Evolutionary conservation across 2,888 invertebrate species (phyloP), one percentile per base, ranked within the genome.

Genomic region (Epinotia demarniana): DNA sequence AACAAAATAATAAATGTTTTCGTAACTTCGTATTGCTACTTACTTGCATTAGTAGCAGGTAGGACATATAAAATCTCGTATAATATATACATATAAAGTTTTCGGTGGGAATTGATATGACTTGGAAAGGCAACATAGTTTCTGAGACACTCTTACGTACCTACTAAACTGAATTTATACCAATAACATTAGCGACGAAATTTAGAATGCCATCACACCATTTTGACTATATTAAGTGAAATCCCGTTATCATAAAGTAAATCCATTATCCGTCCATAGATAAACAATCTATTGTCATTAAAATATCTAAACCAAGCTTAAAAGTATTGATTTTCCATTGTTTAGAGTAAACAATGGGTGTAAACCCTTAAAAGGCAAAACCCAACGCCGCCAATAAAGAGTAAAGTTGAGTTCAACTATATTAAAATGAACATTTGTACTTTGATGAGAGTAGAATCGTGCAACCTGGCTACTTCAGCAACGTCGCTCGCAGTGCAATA

Each of bases 401-500:
- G 78, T 76, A 77, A 81, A 85, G 83, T 80, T 79, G 77, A 77
- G 78, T 81, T 79, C 82, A 84, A 83, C 86, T 86, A 83, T 86
- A 84, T 86, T 86, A 86, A 84, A 86, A 85, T 84, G 84, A 84
- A 85, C 84, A 86, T 84, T 82, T 79, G 82, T 84, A 86, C 82
- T 86, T 85, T 85, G 84, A 86, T 81, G 82, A 84, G 82, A 80
- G 83, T 84, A 80, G 75, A 75, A 53, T 60, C 66, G 69, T 80
- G 72, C 80, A 79, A 76, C 76, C 9, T 8, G 73, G 76, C 81
- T 64, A 77, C 78, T 80, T 72, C 66, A 61, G n/a, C 72, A 73
- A 16, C n/a, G 64, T 49, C 77, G 43, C 78, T 76, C 12, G 49
- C 46, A 33, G 5, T 13, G 1, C 19, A 57, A 19, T 39, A 9